Base-by-base conservation (phyloP, 2,113 vertebrate genomes). In the Chloropsis hardwickii region DNA sequence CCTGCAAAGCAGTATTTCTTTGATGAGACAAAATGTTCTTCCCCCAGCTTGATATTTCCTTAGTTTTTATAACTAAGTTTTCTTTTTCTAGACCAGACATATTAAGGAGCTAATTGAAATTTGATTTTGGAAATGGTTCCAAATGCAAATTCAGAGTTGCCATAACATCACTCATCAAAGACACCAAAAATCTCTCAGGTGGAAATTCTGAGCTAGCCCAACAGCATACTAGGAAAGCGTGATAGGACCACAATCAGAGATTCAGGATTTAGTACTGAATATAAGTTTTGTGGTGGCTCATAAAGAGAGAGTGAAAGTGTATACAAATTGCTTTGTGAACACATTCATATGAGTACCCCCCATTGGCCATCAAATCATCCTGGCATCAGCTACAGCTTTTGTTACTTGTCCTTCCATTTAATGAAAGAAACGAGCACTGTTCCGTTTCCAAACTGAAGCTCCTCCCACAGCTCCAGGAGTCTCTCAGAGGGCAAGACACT, bases 271-370 rank as follows among this genome's bases (percentile, higher is more conserved):
- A 74, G 22, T 15, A 33, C 11, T 27, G 17, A 62, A n/a, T 62
- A 0, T 9, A 50, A 81, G 8, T 56, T 64, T 17, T 42, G 6
- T 44, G 24, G 14, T 61, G 23, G 28, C 31, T 88, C 48, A 17
- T 50, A 67, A 71, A 33, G 35, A 56, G 0, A 0, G 23, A 64
- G n/a, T 40, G 35, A 57, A 72, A 72, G 40, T 1, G 2, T 81
- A 29, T 8, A 35, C 10, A 42, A 12, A 28, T 37, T 83, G 42
- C 14, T 78, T 71, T 81, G 37, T 37, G 44, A 42, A 53, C 47
- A 9, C 17, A 17, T 69, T 56, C 2, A 2, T 31, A 2, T 21
- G 45, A 56, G 33, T 60, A 66, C 20, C 8, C 1, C 1, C 5
- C 78, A 17, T 14, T 8, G n/a, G 17, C 37, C 47, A 27, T 61